Base-by-base conservation (phyloP, 2,797 vertebrate genomes). In the Microctenopoma stevenorrisi region DNA sequence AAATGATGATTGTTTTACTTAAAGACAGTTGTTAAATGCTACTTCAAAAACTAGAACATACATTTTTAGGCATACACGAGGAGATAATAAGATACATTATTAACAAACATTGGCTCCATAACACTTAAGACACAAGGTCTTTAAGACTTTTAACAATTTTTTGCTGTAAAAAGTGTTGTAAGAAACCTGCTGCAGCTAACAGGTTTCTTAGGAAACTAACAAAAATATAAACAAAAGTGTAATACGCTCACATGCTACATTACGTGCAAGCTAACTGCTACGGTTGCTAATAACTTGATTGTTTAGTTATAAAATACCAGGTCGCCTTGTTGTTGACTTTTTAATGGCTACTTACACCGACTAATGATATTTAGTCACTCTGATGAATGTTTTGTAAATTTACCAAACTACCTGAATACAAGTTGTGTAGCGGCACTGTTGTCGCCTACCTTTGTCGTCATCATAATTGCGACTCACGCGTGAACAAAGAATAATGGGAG, bases 401-500 rank as follows among this genome's bases (percentile, higher is more conserved):
- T 1, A 14, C 3, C 15, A 43, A 37, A 38, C 26, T 14, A 44
- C 46, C 1, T 18, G 5, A 2, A n/a, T 18, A 2, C 0, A 25
- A 22, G 10, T 11, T 52, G 30, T 51, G 40, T 3, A 47, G 38
- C 18, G 2, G 28, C 14, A 49, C 43, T 25, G 28, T 15, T 11
- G 73, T 60, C 82, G 12, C 79, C 22, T 61, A 57, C 33, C 16
- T 78, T 58, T 47, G 44, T 68, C 85, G 75, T 87, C 81, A 75
- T 22, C 16, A 1, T 38, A 11, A 16, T 55, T n/a, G 18, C 13
- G 14, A 18, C 5, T 40, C 5, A 7, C 9, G 18, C 56, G 13
- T 6, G 7, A 13, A 6, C 11, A 67, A 28, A 11, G 78, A 25
- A 84, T 83, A 53, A 15, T 84, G 88, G 89, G 86, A 87, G 15